Conservation (phyloP, 2,888 invertebrate genomes). For the Thymelicus sylvestris region DNA sequence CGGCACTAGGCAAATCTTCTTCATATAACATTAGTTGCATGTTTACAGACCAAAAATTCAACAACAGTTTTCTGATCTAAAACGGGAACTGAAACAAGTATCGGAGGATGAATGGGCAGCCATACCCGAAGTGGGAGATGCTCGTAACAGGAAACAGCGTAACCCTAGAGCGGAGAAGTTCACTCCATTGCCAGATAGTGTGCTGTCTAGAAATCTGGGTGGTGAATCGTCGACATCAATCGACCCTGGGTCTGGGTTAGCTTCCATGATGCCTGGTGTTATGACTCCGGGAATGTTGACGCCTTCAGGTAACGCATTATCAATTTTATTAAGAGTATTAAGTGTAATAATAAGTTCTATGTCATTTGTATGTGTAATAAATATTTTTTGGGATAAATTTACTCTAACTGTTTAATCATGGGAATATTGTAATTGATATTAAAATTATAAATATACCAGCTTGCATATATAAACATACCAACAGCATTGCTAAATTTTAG, state of each 20-base stretch:
- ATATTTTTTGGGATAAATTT: too few relatives aligned
- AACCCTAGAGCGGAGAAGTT: slow-evolving; percentile 98
- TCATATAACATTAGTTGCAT: not conserved
- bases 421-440: too few relatives aligned
- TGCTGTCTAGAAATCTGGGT: slow-evolving; percentile 93
- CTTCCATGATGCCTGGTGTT: slow-evolving; percentile 94
- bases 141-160: slow-evolving; percentile 97
- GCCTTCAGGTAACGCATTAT: slow-evolving; percentile 85
- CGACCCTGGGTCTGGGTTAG: slow-evolving; percentile 93
- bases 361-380: too few relatives aligned
- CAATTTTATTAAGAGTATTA: too few relatives aligned
- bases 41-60: slow-evolving; percentile 95
- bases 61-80: slow-evolving; percentile 99
- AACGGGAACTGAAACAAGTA: slow-evolving; percentile 92
- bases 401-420: too few relatives aligned
- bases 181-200: slow-evolving; percentile 98
- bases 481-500: too few relatives aligned
- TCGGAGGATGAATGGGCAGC: slow-evolving; percentile 98
- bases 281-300: slow-evolving; percentile 94
- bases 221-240: slow-evolving; percentile 91
- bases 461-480: too few relatives aligned
- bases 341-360: too few relatives aligned
- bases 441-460: too few relatives aligned
- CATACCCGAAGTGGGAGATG: slow-evolving; percentile 99
- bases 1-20: too few relatives aligned